Conservation (phyloP, 2,888 invertebrate species). For the Macaria liturata region DNA sequence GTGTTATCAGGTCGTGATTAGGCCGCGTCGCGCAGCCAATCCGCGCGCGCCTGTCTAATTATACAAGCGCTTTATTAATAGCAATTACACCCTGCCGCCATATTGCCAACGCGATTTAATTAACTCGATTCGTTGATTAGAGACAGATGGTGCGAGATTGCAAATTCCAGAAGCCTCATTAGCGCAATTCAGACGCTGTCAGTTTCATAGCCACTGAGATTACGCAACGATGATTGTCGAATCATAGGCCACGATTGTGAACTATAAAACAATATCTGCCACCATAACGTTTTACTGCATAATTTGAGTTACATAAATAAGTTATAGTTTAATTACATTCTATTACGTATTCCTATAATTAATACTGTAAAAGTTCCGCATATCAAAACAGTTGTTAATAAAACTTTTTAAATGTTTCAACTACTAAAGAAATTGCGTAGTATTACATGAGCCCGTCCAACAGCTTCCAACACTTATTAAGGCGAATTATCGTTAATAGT, state of each 20-base stretch:
- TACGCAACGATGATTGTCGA: slow-evolving; percentile 21
- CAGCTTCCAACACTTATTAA: slow-evolving; percentile 76
- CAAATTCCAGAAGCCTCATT: slow-evolving; percentile 66
- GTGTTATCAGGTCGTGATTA: slow-evolving; percentile 81
- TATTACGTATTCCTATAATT: no score
- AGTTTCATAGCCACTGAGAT: slow-evolving; percentile 17
- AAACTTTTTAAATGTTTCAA: background rate
- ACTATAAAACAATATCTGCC: background rate
- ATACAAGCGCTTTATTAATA: slow-evolving; percentile 82
- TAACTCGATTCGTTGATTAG: slow-evolving; percentile 81
- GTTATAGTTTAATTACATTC: no score
- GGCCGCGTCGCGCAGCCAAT: slow-evolving; percentile 72
- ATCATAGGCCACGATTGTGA: slow-evolving; percentile 3
- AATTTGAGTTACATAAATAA: no score
- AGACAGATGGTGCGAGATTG: slow-evolving; percentile 79
- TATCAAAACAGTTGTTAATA: background rate
- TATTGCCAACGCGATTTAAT: slow-evolving; percentile 81
- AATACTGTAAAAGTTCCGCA: no score
- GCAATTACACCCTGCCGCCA: slow-evolving; percentile 80
- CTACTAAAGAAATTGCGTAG: slow-evolving; percentile 5
- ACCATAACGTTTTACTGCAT: background rate
- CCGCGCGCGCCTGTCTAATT: slow-evolving; percentile 74
- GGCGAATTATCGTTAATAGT: slow-evolving; percentile 72
- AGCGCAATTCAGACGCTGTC: slow-evolving; percentile 53
- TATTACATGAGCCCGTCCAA: slow-evolving; percentile 40